Conservation (phyloP, 1,140 invertebrate genomes). For the Leptinotarsa undecemlineata region DNA sequence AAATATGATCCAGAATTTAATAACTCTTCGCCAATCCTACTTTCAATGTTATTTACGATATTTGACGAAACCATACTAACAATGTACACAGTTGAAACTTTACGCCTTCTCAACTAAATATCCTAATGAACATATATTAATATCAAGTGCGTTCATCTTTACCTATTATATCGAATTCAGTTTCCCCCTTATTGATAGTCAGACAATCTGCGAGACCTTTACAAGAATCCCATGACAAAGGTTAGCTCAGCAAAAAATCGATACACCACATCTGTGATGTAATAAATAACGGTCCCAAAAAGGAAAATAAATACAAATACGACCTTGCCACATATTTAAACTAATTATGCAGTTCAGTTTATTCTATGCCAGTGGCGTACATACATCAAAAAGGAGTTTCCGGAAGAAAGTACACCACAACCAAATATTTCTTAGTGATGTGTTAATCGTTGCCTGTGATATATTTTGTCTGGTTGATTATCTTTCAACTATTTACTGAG, state of each 20-base stretch:
- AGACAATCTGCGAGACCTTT: neutral
- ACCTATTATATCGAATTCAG: neutral
- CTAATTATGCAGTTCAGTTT: slow-evolving; percentile 20
- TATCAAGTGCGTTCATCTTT: neutral
- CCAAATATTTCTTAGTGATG: too few species aligned
- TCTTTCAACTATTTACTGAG: neutral
- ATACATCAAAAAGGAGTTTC: neutral
- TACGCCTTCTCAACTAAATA: neutral
- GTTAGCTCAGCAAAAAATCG: slow-evolving; percentile 7
- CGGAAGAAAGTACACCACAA: neutral
- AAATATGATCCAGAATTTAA: too few species aligned
- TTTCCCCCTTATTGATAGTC: neutral
- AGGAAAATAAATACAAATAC: slow-evolving; percentile 20
- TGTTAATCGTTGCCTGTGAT: neutral
- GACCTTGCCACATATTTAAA: slow-evolving; percentile 20
- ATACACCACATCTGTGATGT: slow-evolving; percentile 16
- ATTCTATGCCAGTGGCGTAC: slow-evolving; percentile 4
- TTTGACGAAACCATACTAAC: neutral
- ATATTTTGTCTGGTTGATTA: neutral
- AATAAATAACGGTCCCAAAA: slow-evolving; percentile 16
- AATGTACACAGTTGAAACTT: neutral
- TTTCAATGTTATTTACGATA: neutral
- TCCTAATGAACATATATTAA: neutral
- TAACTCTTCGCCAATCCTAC: too few species aligned
- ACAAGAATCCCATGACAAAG: neutral